Evolutionary conservation across 2,888 invertebrate genomes (phyloP).

Genomic region (Gortyna flavago): DNA sequence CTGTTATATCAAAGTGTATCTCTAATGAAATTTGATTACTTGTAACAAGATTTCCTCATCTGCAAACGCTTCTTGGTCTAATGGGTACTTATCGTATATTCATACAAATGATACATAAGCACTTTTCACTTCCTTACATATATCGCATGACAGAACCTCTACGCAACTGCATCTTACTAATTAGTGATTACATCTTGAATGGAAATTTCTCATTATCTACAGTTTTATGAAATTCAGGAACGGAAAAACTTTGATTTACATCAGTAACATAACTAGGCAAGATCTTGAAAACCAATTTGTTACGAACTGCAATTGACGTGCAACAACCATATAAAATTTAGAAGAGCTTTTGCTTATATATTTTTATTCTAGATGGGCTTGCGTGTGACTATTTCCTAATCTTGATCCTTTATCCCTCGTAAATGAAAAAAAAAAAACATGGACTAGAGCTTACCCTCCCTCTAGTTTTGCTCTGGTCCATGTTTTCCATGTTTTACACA

Average conservation of each 20-base stretch:
- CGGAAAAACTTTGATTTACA: slow-evolving; percentile 20
- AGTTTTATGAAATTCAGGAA: slow-evolving; percentile 23
- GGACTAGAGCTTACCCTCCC: slow-evolving; percentile 8
- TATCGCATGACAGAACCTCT: slow-evolving; percentile 2
- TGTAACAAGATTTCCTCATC: slow-evolving; percentile 23
- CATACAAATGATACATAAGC: slow-evolving; percentile 30
- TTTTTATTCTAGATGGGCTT: background rate
- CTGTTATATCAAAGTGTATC: slow-evolving; percentile 25
- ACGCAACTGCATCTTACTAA: slow-evolving; percentile 26
- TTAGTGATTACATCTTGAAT: slow-evolving; percentile 26
- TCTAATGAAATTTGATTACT: slow-evolving; percentile 31
- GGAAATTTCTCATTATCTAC: slow-evolving; percentile 3
- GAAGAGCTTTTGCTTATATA: background rate
- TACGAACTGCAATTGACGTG: background rate
- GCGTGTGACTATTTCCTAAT: background rate
- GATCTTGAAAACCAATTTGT: background rate
- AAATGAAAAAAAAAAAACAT: slow-evolving; percentile 2
- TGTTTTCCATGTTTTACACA: slow-evolving; percentile 38
- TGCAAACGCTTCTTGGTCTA: slow-evolving; percentile 29
- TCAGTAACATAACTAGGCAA: background rate
- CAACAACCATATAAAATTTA: background rate
- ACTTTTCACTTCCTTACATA: slow-evolving; percentile 27
- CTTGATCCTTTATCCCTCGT: background rate
- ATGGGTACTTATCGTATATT: slow-evolving; percentile 13
- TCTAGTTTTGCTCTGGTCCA: background rate